Percentiles rank a stretch among this genome's conserved stretches.
These are phyloP conservation scores for Phalacrocorax carbo DNA, from an alignment of 2,113 vertebrate genomes.

Conservation along the genomic window DNA sequence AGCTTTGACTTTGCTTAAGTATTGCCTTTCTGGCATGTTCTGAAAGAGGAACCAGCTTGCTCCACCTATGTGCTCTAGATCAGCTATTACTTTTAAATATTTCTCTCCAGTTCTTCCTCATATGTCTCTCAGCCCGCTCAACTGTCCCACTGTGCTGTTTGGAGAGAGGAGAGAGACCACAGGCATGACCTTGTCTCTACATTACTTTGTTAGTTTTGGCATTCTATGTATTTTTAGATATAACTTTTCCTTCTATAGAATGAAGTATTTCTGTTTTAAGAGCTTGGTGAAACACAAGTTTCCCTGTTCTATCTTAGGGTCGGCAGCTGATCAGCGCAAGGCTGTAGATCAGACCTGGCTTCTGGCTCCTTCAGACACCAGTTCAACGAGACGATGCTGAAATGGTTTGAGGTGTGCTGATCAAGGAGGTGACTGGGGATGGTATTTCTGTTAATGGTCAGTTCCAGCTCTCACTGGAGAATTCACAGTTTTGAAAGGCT, in stretches of 20 bases:
- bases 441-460: background rate
- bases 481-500: background rate
- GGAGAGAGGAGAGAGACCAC: background rate
- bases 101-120: background rate
- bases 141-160: background rate
- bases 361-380: background rate
- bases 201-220: constrained; percentile 57
- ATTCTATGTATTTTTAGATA: constrained; percentile 52
- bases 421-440: background rate
- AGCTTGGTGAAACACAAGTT: background rate
- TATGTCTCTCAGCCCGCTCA: background rate
- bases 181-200: constrained; percentile 17
- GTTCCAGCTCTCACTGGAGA: background rate
- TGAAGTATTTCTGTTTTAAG: constrained; percentile 37
- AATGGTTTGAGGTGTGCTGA: background rate
- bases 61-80: background rate
- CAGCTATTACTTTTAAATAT: background rate
- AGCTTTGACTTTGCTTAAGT: background rate
- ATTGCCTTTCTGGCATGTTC: background rate
- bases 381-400: background rate
- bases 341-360: background rate
- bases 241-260: constrained; percentile 55
- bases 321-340: background rate
- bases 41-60: background rate
- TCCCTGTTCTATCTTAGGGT: background rate